A percentile compares a stretch with the other conserved stretches of the same genome.
These are phyloP conservation scores for Macquaria australasica DNA, from an alignment of 2,113 vertebrate species.

Conservation along the genomic window DNA sequence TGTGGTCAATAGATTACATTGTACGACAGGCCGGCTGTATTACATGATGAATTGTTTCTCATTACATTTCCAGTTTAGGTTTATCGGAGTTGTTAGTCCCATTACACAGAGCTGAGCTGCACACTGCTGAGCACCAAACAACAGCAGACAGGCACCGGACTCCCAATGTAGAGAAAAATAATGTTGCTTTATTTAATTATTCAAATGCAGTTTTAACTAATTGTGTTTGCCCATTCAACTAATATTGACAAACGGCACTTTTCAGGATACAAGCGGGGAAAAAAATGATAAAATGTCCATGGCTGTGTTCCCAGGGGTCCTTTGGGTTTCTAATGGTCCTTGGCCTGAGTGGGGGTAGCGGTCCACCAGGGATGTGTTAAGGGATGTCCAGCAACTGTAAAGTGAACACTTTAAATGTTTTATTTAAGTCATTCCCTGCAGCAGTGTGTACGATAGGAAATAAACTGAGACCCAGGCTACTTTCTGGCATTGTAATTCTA, in stretches of 20 bases:
- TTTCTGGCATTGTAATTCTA: conserved; percentile 6
- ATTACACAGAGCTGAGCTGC: conserved; percentile 51
- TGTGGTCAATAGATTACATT: conserved; percentile 55
- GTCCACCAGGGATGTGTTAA: neutral
- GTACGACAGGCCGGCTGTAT: conserved; percentile 46
- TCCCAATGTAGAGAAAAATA: conserved; percentile 37
- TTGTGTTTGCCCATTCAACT: conserved; percentile 14
- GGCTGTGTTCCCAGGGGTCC: neutral
- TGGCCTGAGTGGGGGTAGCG: neutral
- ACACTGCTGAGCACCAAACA: conserved; percentile 33
- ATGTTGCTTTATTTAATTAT: conserved; percentile 58
- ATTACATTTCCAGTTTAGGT: conserved; percentile 66
- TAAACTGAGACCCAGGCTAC: conserved; percentile 9
- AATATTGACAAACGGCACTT: conserved; percentile 46
- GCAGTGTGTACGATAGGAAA: conserved; percentile 17
- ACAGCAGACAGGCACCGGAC: neutral
- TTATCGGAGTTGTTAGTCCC: conserved; percentile 56
- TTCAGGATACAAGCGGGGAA: neutral
- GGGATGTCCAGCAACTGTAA: neutral
- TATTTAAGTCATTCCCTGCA: conserved; percentile 29
- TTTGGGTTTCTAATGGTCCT: neutral
- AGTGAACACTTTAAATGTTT: conserved; percentile 33
- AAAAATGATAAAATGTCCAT: neutral
- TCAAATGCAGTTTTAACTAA: conserved; percentile 52
- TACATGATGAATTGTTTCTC: conserved; percentile 71